Evolutionary conservation across 2,888 invertebrate genomes (phyloP).

Genomic region (Sarcophaga carnaria): DNA sequence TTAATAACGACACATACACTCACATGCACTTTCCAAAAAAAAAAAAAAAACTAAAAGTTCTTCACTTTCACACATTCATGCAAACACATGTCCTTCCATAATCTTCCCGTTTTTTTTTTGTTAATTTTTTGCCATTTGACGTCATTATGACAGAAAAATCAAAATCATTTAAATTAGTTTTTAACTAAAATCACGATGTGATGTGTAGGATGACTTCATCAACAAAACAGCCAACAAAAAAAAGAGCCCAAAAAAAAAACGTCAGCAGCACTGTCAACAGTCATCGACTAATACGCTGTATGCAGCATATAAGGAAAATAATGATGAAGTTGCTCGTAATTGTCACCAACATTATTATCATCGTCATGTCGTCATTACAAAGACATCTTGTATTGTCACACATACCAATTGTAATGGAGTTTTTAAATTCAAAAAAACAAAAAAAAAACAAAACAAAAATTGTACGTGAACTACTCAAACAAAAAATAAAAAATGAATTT

Average conservation of each 20-base stretch:
- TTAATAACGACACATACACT: neutral
- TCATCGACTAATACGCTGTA: neutral
- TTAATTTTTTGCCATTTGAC: slow-evolving; percentile 23
- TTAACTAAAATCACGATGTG: slow-evolving; percentile 67
- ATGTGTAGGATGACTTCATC: slow-evolving; percentile 72
- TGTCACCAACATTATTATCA: slow-evolving; percentile 42
- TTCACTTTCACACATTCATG: too few species aligned
- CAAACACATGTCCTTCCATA: too few species aligned
- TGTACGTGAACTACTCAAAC: slow-evolving; percentile 62
- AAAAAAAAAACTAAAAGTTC: too few species aligned
- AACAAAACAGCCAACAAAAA: slow-evolving; percentile 25
- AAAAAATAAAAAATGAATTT: neutral
- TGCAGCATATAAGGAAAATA: too few species aligned
- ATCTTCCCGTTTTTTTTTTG: neutral
- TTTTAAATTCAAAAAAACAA: neutral
- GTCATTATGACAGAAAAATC: slow-evolving; percentile 66
- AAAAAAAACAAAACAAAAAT: neutral
- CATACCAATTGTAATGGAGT: slow-evolving; percentile 63
- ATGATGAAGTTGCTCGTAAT: slow-evolving; percentile 37
- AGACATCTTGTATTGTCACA: slow-evolving; percentile 69
- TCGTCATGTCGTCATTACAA: slow-evolving; percentile 66
- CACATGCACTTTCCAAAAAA: too few species aligned
- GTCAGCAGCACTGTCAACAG: slow-evolving; percentile 6
- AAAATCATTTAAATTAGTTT: slow-evolving; percentile 69
- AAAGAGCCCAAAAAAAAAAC: neutral